phyloP scores from a whole-genome alignment of 1,140 invertebrate genomes.

The Daktulosphaira vitifoliae region DNA sequence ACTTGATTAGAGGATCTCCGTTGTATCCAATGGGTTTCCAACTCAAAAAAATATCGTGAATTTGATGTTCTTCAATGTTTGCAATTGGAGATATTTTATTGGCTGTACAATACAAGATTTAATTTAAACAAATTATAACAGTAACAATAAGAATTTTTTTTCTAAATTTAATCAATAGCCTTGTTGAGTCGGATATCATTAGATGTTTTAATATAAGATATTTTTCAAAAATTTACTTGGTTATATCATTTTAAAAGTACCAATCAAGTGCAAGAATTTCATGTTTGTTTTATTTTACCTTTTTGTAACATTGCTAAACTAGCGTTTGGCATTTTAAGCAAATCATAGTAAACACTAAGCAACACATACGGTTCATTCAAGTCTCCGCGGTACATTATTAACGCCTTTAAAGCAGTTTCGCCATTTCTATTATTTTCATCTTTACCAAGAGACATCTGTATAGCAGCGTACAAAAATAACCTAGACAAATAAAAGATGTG shows the following conservation, averaged over 20 bases:
- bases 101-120: no score
- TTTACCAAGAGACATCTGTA: background rate
- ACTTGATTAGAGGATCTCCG: constrained; percentile 11
- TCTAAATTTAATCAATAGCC: no score
- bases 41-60: background rate
- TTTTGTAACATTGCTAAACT: background rate
- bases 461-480: constrained; percentile 19
- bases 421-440: background rate
- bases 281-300: no score
- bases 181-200: no score
- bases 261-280: no score
- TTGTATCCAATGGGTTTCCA: constrained; percentile 12
- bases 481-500: background rate
- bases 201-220: no score
- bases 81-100: no score
- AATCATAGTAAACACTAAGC: constrained; percentile 15
- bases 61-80: no score
- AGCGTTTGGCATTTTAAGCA: background rate
- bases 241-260: no score
- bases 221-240: no score
- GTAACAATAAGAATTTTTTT: no score
- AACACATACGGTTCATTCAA: constrained; percentile 5
- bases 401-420: constrained; percentile 14
- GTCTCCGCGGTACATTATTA: constrained; percentile 14
- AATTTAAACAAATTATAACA: no score